Base-by-base conservation (phyloP, 2,797 vertebrate species). In the Synanceia verrucosa region DNA sequence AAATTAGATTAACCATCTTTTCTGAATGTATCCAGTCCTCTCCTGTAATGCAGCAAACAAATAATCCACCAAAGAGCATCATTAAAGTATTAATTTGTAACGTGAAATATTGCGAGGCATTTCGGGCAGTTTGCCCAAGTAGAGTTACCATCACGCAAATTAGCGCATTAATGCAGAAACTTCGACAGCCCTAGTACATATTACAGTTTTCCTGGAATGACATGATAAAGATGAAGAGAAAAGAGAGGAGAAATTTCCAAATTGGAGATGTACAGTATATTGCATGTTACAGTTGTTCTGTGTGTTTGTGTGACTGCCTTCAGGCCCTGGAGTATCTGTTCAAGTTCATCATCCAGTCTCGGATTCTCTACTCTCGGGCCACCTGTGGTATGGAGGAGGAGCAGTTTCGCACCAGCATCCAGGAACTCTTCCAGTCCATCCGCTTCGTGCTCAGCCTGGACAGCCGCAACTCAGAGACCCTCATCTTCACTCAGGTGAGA, bases 321-420 rank as follows among this genome's bases (percentile, higher is more conserved):
- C 93, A 99, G 98, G 98, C 98, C 13, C 91, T 99, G 91, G 98
- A 99, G 90, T 99, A 98, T 79, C 95, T 99, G 81, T 99, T 99
- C 81, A 99, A 99, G 94, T 99, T 99, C 86, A 99, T 99, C 73
- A 94, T 99, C 57, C 98, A 98, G 92, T 99, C 97, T 9, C 95
- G 98, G 37, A 95, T 97, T 90, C 94, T 99, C 53, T 99, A 99
- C 92, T 98, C 97, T 10, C 94, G 98, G 75, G 97, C 98, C 79
- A 99, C 98, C 1, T 97, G 97, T 10, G 97, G 98, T 0, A 94
- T 98, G 96, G 98, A 99, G 84, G 98, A 99, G 86, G 97, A 99
- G n/a, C 96, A 96, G 85, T 99, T 99, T 78, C 94, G 96, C 51
- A 90, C 91, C 86, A 97, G 96, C 91, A 95, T 99, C 92, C 97